Evolutionary conservation across 1,140 invertebrate genomes (phyloP).

Genomic region (Coenobita brevimanus): DNA sequence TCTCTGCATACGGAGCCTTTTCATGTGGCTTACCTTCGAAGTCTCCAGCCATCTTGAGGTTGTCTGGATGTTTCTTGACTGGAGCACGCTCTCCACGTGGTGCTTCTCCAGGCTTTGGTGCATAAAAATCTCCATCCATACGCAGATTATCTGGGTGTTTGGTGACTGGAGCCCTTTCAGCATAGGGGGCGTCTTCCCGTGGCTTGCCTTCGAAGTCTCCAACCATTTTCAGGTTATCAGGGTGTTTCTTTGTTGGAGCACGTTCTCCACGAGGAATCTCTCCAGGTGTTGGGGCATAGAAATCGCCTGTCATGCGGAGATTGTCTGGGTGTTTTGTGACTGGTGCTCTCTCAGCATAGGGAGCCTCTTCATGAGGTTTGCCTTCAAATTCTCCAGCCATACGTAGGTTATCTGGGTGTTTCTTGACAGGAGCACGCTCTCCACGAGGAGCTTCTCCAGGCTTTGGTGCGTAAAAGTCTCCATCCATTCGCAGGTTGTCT

Average conservation of each 20-base stretch:
- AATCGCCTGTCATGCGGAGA: not conserved
- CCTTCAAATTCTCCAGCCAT: constrained; percentile 42
- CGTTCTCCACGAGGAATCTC: not conserved
- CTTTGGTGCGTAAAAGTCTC: constrained; percentile 39
- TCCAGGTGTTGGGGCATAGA: not conserved
- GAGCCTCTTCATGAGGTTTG: not conserved
- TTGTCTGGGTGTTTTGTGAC: constrained; percentile 46
- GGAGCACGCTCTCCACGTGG: not conserved
- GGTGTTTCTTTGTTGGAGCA: not conserved
- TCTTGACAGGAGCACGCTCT: constrained; percentile 30
- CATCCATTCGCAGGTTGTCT: constrained; percentile 45
- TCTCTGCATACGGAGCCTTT: constrained; percentile 49
- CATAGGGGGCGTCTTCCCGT: constrained; percentile 14
- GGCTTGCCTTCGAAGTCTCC: constrained; percentile 34
- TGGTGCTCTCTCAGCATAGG: constrained; percentile 26
- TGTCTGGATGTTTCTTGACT: constrained; percentile 23
- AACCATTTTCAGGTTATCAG: constrained; percentile 9
- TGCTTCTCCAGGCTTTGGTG: constrained; percentile 7
- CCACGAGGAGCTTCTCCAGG: constrained; percentile 33
- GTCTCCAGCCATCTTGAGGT: constrained; percentile 9
- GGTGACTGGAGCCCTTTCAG: constrained; percentile 5
- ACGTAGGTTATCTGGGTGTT: constrained; percentile 39
- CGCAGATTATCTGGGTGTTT: constrained; percentile 76
- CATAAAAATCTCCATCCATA: constrained; percentile 25
- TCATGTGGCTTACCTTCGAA: not conserved